These are phyloP conservation scores for Gracilinanus agilis DNA, from an alignment of 2,113 vertebrate genomes.

Conservation along the genomic window DNA sequence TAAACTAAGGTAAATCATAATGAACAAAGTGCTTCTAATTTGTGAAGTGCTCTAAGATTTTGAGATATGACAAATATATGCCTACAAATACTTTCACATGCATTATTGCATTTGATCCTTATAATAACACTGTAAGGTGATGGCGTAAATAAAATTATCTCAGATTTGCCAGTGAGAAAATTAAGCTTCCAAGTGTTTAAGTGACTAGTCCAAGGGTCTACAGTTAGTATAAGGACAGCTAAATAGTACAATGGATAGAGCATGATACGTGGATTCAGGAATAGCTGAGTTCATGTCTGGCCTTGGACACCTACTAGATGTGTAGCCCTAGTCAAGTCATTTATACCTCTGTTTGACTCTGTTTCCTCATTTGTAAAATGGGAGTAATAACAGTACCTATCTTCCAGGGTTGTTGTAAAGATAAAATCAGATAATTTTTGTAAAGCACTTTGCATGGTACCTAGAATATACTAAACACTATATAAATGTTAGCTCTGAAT, in stretches of 20 bases:
- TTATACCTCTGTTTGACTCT: background rate
- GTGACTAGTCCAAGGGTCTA: background rate
- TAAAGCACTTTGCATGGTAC: background rate
- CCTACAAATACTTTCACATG: background rate
- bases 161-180: background rate
- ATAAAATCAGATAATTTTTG: background rate
- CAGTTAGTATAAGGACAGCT: background rate
- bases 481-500: background rate
- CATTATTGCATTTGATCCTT: background rate
- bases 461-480: background rate
- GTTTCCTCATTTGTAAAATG: background rate
- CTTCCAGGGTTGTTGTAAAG: background rate
- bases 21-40: background rate
- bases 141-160: background rate
- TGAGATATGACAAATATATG: background rate
- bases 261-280: background rate
- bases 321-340: background rate
- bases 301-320: background rate
- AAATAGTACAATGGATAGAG: background rate
- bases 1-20: background rate
- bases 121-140: background rate
- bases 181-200: background rate
- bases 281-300: background rate
- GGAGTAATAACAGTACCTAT: background rate
- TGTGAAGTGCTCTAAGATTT: background rate